phyloP scores from a whole-genome alignment of 2,113 vertebrate genomes.

The Phalacrocorax aristotelis region DNA sequence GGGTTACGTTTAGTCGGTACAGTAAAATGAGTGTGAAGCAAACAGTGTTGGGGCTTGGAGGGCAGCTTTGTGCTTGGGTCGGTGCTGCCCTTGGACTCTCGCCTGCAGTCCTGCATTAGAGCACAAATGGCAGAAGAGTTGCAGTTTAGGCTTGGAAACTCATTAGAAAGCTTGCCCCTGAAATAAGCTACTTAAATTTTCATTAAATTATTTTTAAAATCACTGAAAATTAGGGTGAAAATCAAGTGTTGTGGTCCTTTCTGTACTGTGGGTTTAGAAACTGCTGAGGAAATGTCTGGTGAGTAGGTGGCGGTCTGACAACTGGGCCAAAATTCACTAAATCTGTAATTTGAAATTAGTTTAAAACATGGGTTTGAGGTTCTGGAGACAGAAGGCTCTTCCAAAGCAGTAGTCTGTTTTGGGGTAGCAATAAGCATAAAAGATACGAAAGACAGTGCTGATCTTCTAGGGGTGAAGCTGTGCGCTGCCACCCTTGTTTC shows the following conservation, averaged over 20 bases:
- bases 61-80: neutral
- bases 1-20: neutral
- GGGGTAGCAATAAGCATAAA: neutral
- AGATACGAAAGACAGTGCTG: neutral
- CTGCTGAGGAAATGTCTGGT: neutral
- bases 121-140: neutral
- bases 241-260: neutral
- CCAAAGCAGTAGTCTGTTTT: neutral
- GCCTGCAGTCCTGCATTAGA: neutral
- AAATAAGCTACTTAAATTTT: neutral
- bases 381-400: neutral
- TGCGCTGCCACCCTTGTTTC: neutral
- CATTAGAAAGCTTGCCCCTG: neutral
- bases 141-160: neutral
- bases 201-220: neutral
- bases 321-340: neutral
- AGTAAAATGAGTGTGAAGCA: neutral
- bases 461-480: neutral
- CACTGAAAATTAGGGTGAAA: neutral
- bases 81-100: neutral
- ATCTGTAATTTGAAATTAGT: neutral
- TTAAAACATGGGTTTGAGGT: neutral
- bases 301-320: neutral
- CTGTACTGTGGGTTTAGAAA: neutral
- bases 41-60: neutral